Evolutionary conservation across 2,113 vertebrate species (phyloP).

Genomic region (Bolborhynchus lineola): DNA sequence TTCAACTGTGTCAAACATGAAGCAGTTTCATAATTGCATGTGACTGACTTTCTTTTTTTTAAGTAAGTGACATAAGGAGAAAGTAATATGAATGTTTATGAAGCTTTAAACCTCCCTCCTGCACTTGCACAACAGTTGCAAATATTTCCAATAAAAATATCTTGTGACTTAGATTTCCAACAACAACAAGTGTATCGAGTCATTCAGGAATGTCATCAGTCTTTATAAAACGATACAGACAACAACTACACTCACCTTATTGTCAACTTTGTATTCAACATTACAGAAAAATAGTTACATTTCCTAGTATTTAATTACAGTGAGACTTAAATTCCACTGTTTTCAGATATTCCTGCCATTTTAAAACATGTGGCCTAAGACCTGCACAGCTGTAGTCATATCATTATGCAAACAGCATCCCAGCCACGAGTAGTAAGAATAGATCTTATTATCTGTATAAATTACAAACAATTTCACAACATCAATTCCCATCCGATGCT

Average conservation of each 20-base stretch:
- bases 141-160: neutral
- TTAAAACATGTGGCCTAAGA: neutral
- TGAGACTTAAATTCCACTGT: neutral
- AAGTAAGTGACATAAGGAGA: neutral
- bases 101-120: neutral
- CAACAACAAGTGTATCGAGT: neutral
- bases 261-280: neutral
- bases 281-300: neutral
- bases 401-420: neutral
- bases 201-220: neutral
- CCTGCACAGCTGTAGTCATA: neutral
- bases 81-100: slow-evolving; percentile 1
- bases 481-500: neutral
- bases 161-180: neutral
- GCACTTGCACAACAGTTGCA: slow-evolving; percentile 4
- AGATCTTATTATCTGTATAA: neutral
- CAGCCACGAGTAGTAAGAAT: neutral
- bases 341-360: neutral
- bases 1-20: slow-evolving; percentile 5
- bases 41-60: neutral
- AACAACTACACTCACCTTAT: neutral
- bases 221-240: neutral
- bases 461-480: neutral
- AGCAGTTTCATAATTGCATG: slow-evolving; percentile 42
- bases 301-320: neutral